Evolutionary conservation across 1,140 invertebrate genomes (phyloP), one percentile per base, ranked within the genome.

Genomic region (Eurosta solidaginis): DNA sequence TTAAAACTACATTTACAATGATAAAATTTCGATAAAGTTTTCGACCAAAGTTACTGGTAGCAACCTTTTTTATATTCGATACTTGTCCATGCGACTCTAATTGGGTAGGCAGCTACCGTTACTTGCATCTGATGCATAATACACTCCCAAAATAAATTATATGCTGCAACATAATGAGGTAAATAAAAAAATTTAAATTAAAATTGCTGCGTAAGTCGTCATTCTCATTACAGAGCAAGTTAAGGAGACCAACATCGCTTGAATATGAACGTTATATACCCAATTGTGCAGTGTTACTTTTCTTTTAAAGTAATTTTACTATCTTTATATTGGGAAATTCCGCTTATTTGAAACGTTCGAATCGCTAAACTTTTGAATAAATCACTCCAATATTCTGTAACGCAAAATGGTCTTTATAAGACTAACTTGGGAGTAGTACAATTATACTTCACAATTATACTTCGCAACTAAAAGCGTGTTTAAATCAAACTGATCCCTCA

Each of bases 1-100:
- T 33, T 75, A 45, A 75, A 75, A 20, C 42, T 45, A 2, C 42
- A 75, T 47, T 47, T 75, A 75, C 44, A 75, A 75, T 27, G 42
- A 36, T 45, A 49, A 47, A 10, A 17, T 10, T 10, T 10, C 14
- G 27, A 40, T 45, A 29, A 75, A 75, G 20, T 68, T 68, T 68
- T 36, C 36, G 33, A 40, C 3, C 33, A 68, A 68, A 17, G 17
- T 40, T 20, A 42, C 33, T 68, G 17, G n/a, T 17, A 36, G 27
- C 14, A 9, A 68, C 49, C 40, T n/a, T 63, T 63, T 63, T 63
- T n/a, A 17, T 47, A 63, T n/a, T n/a, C 14, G 29, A n/a, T n/a
- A n/a, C n/a, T n/a, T n/a, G n/a, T n/a, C n/a, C 33, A 33, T 0
- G n/a, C 14, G 33, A 36, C 6, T 68, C 33, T 68, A 68, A 68